Percentiles rank a stretch among this genome's conserved stretches.
Conservation (phyloP, 2,797 vertebrate genomes). For the Chelmon rostratus region DNA sequence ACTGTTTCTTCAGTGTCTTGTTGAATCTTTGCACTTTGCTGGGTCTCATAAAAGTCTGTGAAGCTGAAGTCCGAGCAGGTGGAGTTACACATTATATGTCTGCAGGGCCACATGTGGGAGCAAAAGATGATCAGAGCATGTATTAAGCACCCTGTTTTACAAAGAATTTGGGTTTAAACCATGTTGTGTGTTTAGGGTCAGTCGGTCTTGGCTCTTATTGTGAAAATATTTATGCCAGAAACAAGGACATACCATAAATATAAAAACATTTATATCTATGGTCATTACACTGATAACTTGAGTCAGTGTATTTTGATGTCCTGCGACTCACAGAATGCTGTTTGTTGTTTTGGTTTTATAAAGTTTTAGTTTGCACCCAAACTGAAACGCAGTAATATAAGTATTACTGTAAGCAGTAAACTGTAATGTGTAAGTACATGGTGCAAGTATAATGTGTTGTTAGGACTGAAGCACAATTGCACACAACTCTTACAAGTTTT, state of each 20-base stretch:
- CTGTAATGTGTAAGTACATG: conserved; percentile 68
- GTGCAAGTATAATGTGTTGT: conserved; percentile 71
- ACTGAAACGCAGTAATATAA: conserved; percentile 57
- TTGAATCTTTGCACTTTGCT: conserved; percentile 75
- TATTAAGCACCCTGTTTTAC: conserved; percentile 63
- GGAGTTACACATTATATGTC: conserved; percentile 47
- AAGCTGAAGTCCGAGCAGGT: conserved; percentile 47
- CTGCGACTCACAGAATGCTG: conserved; percentile 57
- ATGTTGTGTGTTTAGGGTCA: conserved; percentile 57
- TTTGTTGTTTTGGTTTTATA: conserved; percentile 69
- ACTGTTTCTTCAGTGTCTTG: conserved; percentile 68
- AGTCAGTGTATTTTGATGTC: conserved; percentile 53
- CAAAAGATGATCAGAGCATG: conserved; percentile 64
- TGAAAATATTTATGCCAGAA: conserved; percentile 65
- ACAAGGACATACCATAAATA: conserved; percentile 65
- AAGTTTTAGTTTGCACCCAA: conserved; percentile 60
- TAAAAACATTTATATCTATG: conserved; percentile 60
- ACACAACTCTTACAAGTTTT: conserved; percentile 43
- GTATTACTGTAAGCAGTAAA: conserved; percentile 68
- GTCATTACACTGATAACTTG: conserved; percentile 46
- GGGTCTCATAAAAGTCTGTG: conserved; percentile 56
- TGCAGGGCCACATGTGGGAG: conserved; percentile 44
- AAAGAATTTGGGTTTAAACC: conserved; percentile 55
- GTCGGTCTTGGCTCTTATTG: conserved; percentile 57
- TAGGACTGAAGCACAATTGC: conserved; percentile 75